Base-by-base conservation (phyloP, 2,888 invertebrate genomes). In the Parnassius smintheus region DNA sequence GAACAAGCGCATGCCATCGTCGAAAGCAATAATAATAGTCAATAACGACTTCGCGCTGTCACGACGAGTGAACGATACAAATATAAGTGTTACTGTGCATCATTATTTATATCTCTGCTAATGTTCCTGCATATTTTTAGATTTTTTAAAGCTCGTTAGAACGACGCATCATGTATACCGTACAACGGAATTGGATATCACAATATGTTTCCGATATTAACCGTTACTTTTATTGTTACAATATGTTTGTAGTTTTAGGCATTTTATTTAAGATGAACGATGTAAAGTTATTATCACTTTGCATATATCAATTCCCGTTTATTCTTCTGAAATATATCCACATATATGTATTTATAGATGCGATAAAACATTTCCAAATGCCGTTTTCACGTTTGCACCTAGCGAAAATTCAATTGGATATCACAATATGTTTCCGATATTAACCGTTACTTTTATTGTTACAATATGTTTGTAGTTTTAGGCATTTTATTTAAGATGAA, bases 51-150 rank as follows among this genome's bases (percentile, higher is more conserved):
- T 50, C 56, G 45, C 51, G 35, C 56, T 45, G 51, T 35, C 50
- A 60, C 56, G 56, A 56, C 44, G 45, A 51, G 56, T 35, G 44
- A 51, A 61, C 61, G 56, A 49, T 42, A 54, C 56, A 56, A 12
- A 12, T 11, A 46, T 45, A 35, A 53, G 46, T 45, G 50, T 55
- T 55, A 55, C 49, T 50, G 61, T 9, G 56, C 35, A 11, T 12
- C 49, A 12, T 60, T 48, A 61, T 61, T 61, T 56, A 56, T 35
- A 56, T 51, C 35, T 35, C 51, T 11, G 18, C 56, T 61, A 51
- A 56, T 56, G 61, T 61, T 53, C 46, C 50, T 10, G 44, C 7
- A 10, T 56, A 9, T 50, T 51, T 45, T 56, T 50, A 18, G 11
- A 52, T 52, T 51, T 59, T 42, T n/a, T 59, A 45, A 45, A 25